phyloP scores from a whole-genome alignment of 1,140 invertebrate genomes.

The Drosophila fuyamai region DNA sequence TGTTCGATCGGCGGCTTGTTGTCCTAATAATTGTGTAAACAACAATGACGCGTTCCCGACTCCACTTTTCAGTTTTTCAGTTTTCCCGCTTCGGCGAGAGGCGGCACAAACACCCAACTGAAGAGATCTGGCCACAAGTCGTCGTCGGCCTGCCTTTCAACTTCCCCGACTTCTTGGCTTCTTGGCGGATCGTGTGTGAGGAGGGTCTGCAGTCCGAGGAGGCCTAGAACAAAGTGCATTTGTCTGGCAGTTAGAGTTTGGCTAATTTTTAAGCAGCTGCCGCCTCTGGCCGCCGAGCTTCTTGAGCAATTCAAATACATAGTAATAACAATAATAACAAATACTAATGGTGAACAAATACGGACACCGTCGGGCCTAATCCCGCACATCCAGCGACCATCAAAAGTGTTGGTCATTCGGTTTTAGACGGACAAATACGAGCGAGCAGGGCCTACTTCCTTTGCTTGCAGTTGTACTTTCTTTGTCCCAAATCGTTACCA shows the following conservation, averaged over 20 bases:
- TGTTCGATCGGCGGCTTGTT: constrained; percentile 79
- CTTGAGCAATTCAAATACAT: constrained; percentile 83
- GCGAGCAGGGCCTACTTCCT: neutral
- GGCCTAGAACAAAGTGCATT: constrained; percentile 79
- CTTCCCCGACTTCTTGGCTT: constrained; percentile 21
- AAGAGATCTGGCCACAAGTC: constrained; percentile 40
- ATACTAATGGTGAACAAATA: constrained; percentile 84
- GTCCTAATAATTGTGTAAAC: constrained; percentile 84
- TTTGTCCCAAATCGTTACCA: too few species aligned
- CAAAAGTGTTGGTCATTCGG: constrained; percentile 74
- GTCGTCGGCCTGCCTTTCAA: constrained; percentile 56
- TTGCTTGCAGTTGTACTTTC: too few species aligned
- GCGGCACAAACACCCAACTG: constrained; percentile 33
- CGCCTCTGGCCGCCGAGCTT: constrained; percentile 56
- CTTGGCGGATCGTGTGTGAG: constrained; percentile 29
- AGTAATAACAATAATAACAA: constrained; percentile 84
- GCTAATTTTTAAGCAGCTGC: constrained; percentile 79
- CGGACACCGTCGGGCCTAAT: constrained; percentile 33
- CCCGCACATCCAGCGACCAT: constrained; percentile 43
- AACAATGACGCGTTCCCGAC: constrained; percentile 81
- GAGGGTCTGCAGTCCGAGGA: constrained; percentile 11
- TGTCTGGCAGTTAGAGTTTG: constrained; percentile 81
- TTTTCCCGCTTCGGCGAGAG: constrained; percentile 21
- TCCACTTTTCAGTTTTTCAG: constrained; percentile 42
- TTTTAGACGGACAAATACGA: constrained; percentile 31